Evolutionary conservation across 2,797 vertebrate species (phyloP).

Genomic region (Microcaecilia unicolor): DNA sequence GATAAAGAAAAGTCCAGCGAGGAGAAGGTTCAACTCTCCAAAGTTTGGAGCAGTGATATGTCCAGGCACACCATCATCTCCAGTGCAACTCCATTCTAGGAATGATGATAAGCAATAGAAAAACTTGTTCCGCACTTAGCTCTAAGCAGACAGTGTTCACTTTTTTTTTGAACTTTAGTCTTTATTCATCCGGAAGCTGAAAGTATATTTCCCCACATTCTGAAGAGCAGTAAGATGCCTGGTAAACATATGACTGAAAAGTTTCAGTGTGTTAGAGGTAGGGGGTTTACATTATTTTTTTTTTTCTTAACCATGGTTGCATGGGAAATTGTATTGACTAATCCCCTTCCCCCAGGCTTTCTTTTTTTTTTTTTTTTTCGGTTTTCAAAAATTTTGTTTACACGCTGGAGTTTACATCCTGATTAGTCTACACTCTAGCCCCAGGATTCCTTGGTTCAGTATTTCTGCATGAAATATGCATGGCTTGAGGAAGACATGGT

Average conservation of each 20-base stretch:
- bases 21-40: constrained; percentile 22
- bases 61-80: constrained; percentile 41
- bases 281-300: background rate
- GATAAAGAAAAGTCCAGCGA: constrained; percentile 1
- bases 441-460: constrained; percentile 15
- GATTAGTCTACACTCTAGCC: background rate
- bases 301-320: background rate
- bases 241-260: background rate
- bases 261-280: too few species aligned
- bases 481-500: constrained; percentile 21
- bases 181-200: constrained; percentile 25
- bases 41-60: constrained; percentile 26
- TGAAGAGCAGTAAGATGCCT: constrained; percentile 19
- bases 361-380: too few species aligned
- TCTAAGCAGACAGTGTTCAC: constrained; percentile 26
- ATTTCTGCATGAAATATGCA: constrained; percentile 9
- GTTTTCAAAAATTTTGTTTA: constrained; percentile 13
- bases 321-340: too few species aligned
- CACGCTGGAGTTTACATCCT: background rate
- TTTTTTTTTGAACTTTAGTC: constrained; percentile 9
- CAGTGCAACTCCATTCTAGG: constrained; percentile 35
- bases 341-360: constrained; percentile 22
- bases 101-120: constrained; percentile 59
- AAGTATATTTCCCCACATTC: constrained; percentile 7
- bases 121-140: constrained; percentile 39